Evolutionary conservation across 2,113 vertebrate species (phyloP).

Genomic region (Nestor notabilis): DNA sequence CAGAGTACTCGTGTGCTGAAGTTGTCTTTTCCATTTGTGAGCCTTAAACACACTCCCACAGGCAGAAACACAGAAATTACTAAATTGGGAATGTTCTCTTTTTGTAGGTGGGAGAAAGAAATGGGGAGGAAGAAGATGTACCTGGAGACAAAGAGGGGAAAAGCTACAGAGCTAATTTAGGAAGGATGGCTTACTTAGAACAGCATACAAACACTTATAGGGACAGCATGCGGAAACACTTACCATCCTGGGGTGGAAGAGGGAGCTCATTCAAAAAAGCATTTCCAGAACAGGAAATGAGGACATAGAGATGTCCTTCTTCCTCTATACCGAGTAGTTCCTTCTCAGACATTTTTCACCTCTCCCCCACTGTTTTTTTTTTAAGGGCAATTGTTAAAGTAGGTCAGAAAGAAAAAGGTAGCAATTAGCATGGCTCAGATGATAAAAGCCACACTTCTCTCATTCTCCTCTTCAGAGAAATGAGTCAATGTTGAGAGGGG

Average conservation of each 20-base stretch:
- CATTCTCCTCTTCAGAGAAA: background rate
- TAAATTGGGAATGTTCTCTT: conserved; percentile 46
- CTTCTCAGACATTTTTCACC: background rate
- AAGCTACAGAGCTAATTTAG: conserved; percentile 38
- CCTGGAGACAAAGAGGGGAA: conserved; percentile 41
- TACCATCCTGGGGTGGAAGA: background rate
- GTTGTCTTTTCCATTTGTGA: conserved; percentile 19
- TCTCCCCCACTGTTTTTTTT: background rate
- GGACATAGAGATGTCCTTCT: background rate
- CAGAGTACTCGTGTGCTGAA: background rate
- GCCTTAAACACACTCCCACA: conserved; percentile 30
- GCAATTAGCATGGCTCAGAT: background rate
- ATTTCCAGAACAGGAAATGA: conserved; percentile 3
- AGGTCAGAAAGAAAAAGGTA: background rate
- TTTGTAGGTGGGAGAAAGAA: conserved; percentile 56
- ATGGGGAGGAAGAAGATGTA: conserved; percentile 54
- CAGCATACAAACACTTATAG: background rate
- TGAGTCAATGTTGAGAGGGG: background rate
- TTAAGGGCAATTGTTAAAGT: background rate
- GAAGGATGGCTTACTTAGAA: conserved; percentile 41
- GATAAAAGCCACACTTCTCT: background rate
- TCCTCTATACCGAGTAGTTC: background rate
- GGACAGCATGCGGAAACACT: conserved; percentile 3
- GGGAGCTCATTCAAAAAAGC: background rate
- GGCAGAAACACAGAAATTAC: conserved; percentile 1